These are phyloP conservation scores for Zaprionus taronus DNA, from an alignment of 1,140 invertebrate species.

Conservation along the genomic window DNA sequence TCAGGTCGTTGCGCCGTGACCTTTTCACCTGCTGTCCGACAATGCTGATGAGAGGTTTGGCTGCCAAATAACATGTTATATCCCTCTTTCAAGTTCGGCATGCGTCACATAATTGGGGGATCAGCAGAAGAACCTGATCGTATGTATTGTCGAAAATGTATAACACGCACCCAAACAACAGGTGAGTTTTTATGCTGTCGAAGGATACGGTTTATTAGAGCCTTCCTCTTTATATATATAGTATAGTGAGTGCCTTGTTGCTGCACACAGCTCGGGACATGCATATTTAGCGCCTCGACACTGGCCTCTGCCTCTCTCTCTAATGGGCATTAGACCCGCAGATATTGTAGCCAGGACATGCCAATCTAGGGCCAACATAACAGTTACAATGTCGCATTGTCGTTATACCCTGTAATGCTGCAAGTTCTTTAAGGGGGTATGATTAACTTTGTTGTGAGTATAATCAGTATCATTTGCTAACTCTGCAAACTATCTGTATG, in stretches of 20 bases:
- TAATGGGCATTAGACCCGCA: constrained; percentile 39
- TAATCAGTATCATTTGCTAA: not conserved
- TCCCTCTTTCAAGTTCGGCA: not conserved
- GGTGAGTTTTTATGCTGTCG: constrained; percentile 51
- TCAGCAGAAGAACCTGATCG: constrained; percentile 6
- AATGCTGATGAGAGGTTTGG: constrained; percentile 50
- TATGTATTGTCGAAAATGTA: constrained; percentile 34
- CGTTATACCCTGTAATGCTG: constrained; percentile 3
- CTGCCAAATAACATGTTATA: constrained; percentile 62
- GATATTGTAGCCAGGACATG: constrained; percentile 26
- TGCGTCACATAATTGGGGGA: constrained; percentile 47
- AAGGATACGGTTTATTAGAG: constrained; percentile 68
- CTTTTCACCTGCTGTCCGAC: constrained; percentile 58
- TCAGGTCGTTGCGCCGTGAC: constrained; percentile 37
- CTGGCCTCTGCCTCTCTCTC: not conserved
- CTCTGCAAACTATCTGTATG: not conserved
- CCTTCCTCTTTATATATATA: not conserved
- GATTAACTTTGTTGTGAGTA: not conserved
- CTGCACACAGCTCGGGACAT: constrained; percentile 25
- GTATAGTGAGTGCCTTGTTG: not conserved
- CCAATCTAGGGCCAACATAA: constrained; percentile 25
- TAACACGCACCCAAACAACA: constrained; percentile 65
- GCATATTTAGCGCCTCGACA: constrained; percentile 44
- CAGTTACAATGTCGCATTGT: constrained; percentile 15
- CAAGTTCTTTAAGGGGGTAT: not conserved